phyloP scores from a whole-genome alignment of 2,888 invertebrate species.

The Acronicta leporina region DNA sequence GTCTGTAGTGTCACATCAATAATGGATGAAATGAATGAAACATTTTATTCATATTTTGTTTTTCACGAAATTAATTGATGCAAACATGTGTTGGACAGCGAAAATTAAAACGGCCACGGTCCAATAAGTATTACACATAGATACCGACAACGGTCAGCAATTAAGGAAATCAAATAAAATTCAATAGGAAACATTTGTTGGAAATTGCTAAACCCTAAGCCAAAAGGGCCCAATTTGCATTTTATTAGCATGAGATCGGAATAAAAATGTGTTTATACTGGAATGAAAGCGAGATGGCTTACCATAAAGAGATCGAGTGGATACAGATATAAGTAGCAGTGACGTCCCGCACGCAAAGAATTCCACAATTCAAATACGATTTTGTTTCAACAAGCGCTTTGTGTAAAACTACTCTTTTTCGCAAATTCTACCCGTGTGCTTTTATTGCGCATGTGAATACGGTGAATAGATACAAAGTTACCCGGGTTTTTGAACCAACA shows the following conservation, averaged over 20 bases:
- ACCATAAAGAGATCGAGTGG: conserved; percentile 78
- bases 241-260: conserved; percentile 85
- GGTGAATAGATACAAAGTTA: conserved; percentile 21
- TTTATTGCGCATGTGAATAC: conserved; percentile 25
- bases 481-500: conserved; percentile 22
- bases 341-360: conserved; percentile 67
- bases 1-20: too few relatives aligned
- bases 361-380: conserved; percentile 70
- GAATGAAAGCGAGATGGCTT: conserved; percentile 78
- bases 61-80: conserved; percentile 41
- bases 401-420: conserved; percentile 20
- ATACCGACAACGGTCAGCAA: conserved; percentile 69
- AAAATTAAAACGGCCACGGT: conserved; percentile 57
- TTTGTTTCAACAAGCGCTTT: conserved; percentile 57
- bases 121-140: conserved; percentile 62
- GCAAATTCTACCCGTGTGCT: conserved; percentile 16
- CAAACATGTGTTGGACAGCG: conserved; percentile 46
- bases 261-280: conserved; percentile 87
- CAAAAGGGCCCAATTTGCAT: conserved; percentile 84
- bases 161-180: conserved; percentile 83
- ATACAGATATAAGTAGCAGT: conserved; percentile 74
- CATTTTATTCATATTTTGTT: conserved; percentile 43
- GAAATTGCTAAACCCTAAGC: conserved; percentile 83
- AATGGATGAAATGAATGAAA: conserved; percentile 36
- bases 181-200: conserved; percentile 84